These are phyloP conservation scores for Lycodopsis pacificus DNA, from an alignment of 2,797 vertebrate genomes.

Conservation along the genomic window DNA sequence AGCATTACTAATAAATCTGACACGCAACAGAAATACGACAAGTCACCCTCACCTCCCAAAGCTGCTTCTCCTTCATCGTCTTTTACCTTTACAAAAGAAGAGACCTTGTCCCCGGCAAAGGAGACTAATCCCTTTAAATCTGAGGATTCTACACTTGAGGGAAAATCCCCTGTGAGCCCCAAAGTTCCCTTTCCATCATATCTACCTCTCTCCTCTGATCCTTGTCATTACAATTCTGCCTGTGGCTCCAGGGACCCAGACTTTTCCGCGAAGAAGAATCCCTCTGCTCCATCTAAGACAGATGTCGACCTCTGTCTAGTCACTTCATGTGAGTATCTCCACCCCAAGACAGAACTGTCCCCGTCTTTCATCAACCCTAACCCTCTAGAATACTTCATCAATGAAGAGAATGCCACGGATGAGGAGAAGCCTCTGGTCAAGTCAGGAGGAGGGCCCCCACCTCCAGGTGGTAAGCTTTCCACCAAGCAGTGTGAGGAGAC, in stretches of 20 bases:
- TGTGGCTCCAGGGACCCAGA: conserved; percentile 80
- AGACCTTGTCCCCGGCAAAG: conserved; percentile 53
- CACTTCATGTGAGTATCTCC: conserved; percentile 94
- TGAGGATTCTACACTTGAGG: conserved; percentile 85
- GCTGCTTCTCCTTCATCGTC: conserved; percentile 78
- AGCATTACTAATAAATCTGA: conserved; percentile 48
- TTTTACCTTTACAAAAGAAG: conserved; percentile 74
- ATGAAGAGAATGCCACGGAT: conserved; percentile 86
- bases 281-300: conserved; percentile 85
- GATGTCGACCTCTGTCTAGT: conserved; percentile 96
- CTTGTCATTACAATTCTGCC: conserved; percentile 61
- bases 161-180: conserved; percentile 80
- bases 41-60: conserved; percentile 72
- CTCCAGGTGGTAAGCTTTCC: conserved; percentile 89
- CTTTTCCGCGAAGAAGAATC: conserved; percentile 68
- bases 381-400: conserved; percentile 94
- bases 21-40: conserved; percentile 59
- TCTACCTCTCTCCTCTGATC: conserved; percentile 71
- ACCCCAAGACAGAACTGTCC: conserved; percentile 96
- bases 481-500: conserved; percentile 95
- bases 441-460: conserved; percentile 88
- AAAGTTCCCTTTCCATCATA: conserved; percentile 72
- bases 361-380: conserved; percentile 99
- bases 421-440: conserved; percentile 89
- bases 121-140: conserved; percentile 79